These are phyloP conservation scores for Hippopotamus amphibius DNA, from an alignment of 2,113 vertebrate species.

Conservation along the genomic window DNA sequence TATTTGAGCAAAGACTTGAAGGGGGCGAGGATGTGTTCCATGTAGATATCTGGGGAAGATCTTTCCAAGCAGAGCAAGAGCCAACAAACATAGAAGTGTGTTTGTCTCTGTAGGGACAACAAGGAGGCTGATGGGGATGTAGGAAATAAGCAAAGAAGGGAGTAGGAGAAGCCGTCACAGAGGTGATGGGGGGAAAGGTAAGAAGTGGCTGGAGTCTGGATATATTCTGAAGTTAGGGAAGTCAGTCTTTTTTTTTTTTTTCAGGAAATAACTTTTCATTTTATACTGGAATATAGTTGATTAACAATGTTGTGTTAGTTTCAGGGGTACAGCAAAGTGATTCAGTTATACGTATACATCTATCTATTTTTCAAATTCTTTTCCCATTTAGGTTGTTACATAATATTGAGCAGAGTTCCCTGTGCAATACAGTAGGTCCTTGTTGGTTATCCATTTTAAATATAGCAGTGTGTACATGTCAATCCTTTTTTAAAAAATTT, in stretches of 20 bases:
- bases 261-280: too few relatives aligned
- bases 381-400: too few relatives aligned
- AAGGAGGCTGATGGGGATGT: neutral
- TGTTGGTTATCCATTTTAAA: too few relatives aligned
- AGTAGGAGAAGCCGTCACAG: neutral
- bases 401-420: too few relatives aligned
- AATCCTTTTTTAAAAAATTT: neutral
- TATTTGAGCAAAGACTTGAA: neutral
- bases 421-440: too few relatives aligned
- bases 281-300: neutral
- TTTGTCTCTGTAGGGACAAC: neutral
- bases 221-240: neutral
- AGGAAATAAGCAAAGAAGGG: neutral
- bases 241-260: neutral
- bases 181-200: neutral
- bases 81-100: neutral
- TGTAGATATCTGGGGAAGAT: neutral
- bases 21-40: accelerated
- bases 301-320: neutral
- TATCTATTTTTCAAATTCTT: neutral
- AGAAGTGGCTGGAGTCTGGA: neutral
- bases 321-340: neutral
- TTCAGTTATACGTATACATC: neutral
- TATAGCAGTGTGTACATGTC: too few relatives aligned
- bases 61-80: neutral